A percentile compares a stretch with the other conserved stretches of the same genome.
phyloP scores from a whole-genome alignment of 2,797 vertebrate species.

The Carduelis carduelis region DNA sequence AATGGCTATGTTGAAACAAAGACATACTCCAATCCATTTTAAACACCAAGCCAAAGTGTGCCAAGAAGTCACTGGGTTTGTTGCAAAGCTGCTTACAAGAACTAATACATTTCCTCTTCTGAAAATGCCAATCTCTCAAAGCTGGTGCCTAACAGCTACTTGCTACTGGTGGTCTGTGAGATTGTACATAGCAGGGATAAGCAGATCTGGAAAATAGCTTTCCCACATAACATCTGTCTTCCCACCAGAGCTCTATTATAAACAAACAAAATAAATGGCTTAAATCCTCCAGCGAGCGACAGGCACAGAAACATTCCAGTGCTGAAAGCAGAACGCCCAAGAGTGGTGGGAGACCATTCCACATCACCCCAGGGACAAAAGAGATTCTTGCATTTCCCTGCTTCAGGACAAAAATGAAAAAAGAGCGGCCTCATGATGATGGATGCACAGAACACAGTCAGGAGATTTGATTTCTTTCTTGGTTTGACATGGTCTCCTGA shows the following conservation, averaged over 20 bases:
- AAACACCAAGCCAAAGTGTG: neutral
- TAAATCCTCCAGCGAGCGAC: conserved; percentile 33
- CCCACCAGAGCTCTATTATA: conserved; percentile 49
- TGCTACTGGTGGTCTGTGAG: neutral
- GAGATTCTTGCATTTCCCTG: neutral
- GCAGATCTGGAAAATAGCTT: conserved; percentile 34
- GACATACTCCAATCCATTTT: neutral
- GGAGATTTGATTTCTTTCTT: neutral
- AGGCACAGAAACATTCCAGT: conserved; percentile 49
- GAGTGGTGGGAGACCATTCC: conserved; percentile 8
- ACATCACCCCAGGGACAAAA: neutral
- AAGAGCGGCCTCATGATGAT: neutral
- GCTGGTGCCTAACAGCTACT: neutral
- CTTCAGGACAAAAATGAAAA: neutral
- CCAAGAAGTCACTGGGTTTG: neutral
- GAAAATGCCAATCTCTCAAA: neutral
- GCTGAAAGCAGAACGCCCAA: neutral
- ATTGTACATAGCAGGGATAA: neutral
- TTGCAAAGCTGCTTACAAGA: neutral
- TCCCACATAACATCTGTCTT: conserved; percentile 65
- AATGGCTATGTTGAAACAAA: neutral
- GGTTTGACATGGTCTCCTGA: neutral
- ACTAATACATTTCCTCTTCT: neutral
- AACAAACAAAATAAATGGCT: conserved; percentile 63
- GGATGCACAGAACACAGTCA: neutral